Percentiles rank a stretch among this genome's conserved stretches.
These are phyloP conservation scores for Drosophila kanekoi DNA, from an alignment of 2,888 invertebrate genomes.

Conservation along the genomic window DNA sequence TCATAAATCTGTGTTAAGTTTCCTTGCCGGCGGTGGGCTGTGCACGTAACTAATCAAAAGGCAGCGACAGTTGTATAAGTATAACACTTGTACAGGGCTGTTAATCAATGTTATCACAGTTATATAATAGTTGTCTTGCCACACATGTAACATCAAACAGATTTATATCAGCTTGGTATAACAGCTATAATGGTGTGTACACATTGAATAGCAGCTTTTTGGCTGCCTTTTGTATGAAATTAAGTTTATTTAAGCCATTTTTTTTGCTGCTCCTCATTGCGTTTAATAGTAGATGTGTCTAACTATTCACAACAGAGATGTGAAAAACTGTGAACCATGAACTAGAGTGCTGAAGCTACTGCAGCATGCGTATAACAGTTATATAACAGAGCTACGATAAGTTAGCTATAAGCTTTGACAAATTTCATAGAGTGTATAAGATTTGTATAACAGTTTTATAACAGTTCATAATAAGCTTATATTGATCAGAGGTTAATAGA, in stretches of 20 bases:
- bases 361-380: constrained; percentile 6
- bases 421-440: background rate
- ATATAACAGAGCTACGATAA: background rate
- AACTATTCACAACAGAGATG: background rate
- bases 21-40: constrained; percentile 8
- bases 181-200: constrained; percentile 1
- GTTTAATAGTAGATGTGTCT: background rate
- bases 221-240: background rate
- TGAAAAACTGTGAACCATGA: background rate
- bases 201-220: background rate
- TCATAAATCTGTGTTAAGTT: constrained; percentile 50
- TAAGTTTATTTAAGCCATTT: background rate
- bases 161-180: constrained; percentile 8
- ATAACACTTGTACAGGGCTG: constrained; percentile 13
- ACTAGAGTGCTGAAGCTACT: no score
- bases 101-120: constrained; percentile 10
- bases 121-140: constrained; percentile 15
- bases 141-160: no score
- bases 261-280: background rate
- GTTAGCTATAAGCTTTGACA: no score
- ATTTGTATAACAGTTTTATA: constrained; percentile 15
- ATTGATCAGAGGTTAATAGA: no score
- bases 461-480: no score
- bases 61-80: constrained; percentile 11
- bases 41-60: constrained; percentile 20